A percentile compares a stretch with the other conserved stretches of the same genome.
phyloP scores from a whole-genome alignment of 53 echinoderm and acorn worm species.

The Holothuria leucospilota region DNA sequence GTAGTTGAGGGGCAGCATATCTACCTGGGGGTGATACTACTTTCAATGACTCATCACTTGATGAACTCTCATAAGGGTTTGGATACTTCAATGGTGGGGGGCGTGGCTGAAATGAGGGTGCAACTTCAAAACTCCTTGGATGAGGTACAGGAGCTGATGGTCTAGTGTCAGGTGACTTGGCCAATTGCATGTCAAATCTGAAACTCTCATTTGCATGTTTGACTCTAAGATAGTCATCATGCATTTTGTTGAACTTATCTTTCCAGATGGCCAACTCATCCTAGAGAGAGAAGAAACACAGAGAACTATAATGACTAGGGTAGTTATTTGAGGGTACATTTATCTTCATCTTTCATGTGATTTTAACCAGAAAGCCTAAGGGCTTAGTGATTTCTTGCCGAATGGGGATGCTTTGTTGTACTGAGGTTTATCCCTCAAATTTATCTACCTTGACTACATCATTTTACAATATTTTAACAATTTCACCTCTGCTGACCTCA shows the following conservation, averaged over 20 bases:
- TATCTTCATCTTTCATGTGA: too few species aligned
- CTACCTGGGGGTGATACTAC: conserved; percentile 10
- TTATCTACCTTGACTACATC: too few species aligned
- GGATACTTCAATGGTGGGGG: not conserved
- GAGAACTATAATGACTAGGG: too few species aligned
- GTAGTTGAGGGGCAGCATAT: not conserved
- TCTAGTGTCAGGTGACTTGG: not conserved
- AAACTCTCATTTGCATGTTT: conserved; percentile 77
- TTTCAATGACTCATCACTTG: conserved; percentile 18
- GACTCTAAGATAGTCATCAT: conserved; percentile 76
- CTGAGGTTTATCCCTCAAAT: too few species aligned
- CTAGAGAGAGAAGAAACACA: conserved; percentile 36
- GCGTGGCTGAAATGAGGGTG: not conserved
- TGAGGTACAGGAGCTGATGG: not conserved
- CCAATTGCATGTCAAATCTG: conserved; percentile 73
- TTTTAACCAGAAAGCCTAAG: too few species aligned
- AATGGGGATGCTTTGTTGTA: too few species aligned
- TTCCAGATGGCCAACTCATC: conserved; percentile 59
- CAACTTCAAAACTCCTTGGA: too few species aligned
- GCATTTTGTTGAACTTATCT: conserved; percentile 71
- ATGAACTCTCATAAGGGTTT: conserved; percentile 22
- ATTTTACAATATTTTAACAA: too few species aligned
- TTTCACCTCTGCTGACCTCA: too few species aligned
- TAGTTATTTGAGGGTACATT: too few species aligned
- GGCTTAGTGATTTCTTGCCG: too few species aligned